Conservation (phyloP, 2,797 vertebrate genomes). For the Pseudochromis fuscus region DNA sequence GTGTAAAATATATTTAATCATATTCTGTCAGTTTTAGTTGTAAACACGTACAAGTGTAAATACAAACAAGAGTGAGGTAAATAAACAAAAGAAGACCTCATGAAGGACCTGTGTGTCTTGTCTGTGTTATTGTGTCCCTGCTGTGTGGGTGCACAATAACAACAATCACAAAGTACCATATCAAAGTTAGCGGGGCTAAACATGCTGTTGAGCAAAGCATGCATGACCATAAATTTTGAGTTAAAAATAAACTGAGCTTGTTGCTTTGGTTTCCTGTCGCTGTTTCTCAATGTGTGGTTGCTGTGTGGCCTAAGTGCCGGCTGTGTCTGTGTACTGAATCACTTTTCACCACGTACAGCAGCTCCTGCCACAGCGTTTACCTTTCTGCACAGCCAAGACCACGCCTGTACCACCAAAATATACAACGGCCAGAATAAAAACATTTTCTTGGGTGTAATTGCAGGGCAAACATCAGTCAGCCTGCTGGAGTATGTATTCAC, state of each 20-base stretch:
- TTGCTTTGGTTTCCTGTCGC: slow-evolving; percentile 65
- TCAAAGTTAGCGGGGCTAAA: slow-evolving; percentile 53
- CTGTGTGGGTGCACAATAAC: slow-evolving; percentile 27
- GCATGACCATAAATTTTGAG: slow-evolving; percentile 50
- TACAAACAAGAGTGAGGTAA: slow-evolving; percentile 7
- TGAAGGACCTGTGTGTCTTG: not conserved
- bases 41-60: not conserved
- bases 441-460: slow-evolving; percentile 81
- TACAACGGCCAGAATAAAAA: slow-evolving; percentile 82
- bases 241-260: slow-evolving; percentile 71
- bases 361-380: slow-evolving; percentile 67
- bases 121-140: slow-evolving; percentile 11
- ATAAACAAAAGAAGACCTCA: slow-evolving; percentile 1
- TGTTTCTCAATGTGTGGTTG: slow-evolving; percentile 74
- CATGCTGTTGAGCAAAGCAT: slow-evolving; percentile 43
- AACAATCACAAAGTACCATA: slow-evolving; percentile 50
- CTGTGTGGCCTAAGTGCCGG: slow-evolving; percentile 58
- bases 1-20: no score
- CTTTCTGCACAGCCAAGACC: slow-evolving; percentile 71
- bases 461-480: slow-evolving; percentile 81
- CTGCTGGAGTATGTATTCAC: slow-evolving; percentile 76
- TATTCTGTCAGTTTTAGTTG: not conserved
- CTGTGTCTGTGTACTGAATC: slow-evolving; percentile 66
- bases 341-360: slow-evolving; percentile 70
- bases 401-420: slow-evolving; percentile 81